Base-by-base conservation (phyloP, 2,888 invertebrate species). In the Coelogynopora nodosa region DNA sequence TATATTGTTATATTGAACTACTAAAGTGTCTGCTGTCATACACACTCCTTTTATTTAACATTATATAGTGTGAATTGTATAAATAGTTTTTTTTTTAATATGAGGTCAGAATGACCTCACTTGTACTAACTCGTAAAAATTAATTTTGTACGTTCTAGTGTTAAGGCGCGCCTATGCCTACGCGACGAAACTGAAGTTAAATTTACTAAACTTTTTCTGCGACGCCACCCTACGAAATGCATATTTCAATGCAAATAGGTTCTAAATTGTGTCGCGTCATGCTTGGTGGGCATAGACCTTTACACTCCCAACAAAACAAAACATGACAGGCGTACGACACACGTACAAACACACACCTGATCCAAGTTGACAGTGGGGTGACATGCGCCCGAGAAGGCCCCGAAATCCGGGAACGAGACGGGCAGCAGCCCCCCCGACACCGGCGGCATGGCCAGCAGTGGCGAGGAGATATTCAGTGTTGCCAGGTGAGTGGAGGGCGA, bases 401-500 rank as follows among this genome's bases (percentile, higher is more conserved):
- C 74, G 2, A 74, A 23, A 26, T 74, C 74, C 5, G 74, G 74
- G 23, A 74, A 74, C 2, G 74, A 5, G 2, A 26, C 5, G 18
- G 49, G 49, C 18, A 74, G 23, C 23, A 74, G 18, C 2, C 18
- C 10, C 23, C 2, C 2, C 27, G 74, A 74, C 23, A 23, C 18
- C 49, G 5, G 2, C 23, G 27, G 18, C 2, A 2, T 26, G 2
- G 10, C 27, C 23, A 26, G 2, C 27, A 23, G 74, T 13, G 74
- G 23, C 5, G 74, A 23, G 74, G 74, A 13, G 5, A 74, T 74
- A 74, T 74, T 74, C 10, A 74, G 74, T 2, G 74, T 13, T 2
- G 74, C 74, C 10, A 74, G 74, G 27, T 74, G 74, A 26, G 74
- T 74, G 23, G 74, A 74, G 74, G 74, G 74, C 2, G 74, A 74